phyloP scores from a whole-genome alignment of 2,797 vertebrate genomes.

The Arrhamphus sclerolepis region DNA sequence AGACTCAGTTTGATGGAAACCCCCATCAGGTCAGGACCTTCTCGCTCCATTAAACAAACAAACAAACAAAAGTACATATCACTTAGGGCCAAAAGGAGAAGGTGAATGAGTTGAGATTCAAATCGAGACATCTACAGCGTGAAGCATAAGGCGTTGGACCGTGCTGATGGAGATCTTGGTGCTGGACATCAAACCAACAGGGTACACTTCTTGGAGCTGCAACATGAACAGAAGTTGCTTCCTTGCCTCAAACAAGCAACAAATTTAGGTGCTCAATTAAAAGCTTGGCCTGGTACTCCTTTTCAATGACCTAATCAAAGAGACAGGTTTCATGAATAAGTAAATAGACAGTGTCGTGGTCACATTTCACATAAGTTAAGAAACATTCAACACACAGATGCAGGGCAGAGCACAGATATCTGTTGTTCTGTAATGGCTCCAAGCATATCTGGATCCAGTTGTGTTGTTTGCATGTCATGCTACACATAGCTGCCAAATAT shows the following conservation, averaged over 20 bases:
- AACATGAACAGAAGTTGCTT: too few species aligned
- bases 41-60: constrained; percentile 31
- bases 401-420: not conserved
- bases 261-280: too few species aligned
- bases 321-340: not conserved
- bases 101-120: not conserved
- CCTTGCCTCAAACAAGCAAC: too few species aligned
- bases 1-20: constrained; percentile 33
- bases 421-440: not conserved
- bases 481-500: too few species aligned
- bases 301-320: too few species aligned
- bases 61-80: constrained; percentile 1
- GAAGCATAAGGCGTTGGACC: too few species aligned
- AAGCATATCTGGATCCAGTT: not conserved
- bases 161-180: too few species aligned
- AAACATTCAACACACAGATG: not conserved
- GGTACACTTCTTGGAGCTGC: too few species aligned
- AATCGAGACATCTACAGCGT: not conserved
- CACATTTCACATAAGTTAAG: not conserved
- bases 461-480: not conserved
- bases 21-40: constrained; percentile 44
- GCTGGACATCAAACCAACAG: too few species aligned
- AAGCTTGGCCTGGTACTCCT: too few species aligned
- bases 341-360: constrained; percentile 4
- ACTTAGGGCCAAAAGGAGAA: not conserved